phyloP scores from a whole-genome alignment of 2,797 vertebrate genomes.

The Parauchenoglanis ngamensis region DNA sequence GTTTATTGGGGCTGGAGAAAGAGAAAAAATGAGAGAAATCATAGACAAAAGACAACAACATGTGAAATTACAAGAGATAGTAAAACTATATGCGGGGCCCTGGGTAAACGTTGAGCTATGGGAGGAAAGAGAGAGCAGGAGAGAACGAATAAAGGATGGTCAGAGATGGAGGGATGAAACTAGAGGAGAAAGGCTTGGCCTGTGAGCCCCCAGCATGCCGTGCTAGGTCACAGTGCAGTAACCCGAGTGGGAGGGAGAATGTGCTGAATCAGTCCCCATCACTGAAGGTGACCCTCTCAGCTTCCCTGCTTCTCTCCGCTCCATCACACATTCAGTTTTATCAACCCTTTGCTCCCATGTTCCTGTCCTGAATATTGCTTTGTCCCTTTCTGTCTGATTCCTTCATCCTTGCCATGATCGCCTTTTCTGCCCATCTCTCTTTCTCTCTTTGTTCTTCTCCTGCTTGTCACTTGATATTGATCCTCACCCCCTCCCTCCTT shows the following conservation, averaged over 20 bases:
- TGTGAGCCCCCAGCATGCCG: slow-evolving; percentile 46
- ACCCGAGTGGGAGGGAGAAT: slow-evolving; percentile 70
- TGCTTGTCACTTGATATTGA: slow-evolving; percentile 55
- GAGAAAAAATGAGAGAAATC: slow-evolving; percentile 17
- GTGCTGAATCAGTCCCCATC: slow-evolving; percentile 81
- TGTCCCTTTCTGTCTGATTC: neutral
- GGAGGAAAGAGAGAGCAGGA: neutral
- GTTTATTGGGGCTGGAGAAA: neutral
- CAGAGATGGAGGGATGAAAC: slow-evolving; percentile 33
- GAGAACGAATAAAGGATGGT: slow-evolving; percentile 16
- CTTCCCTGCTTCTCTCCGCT: slow-evolving; percentile 68
- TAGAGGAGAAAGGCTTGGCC: slow-evolving; percentile 44
- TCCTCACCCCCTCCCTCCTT: slow-evolving; percentile 9
- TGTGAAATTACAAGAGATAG: slow-evolving; percentile 12
- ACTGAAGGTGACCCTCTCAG: slow-evolving; percentile 81
- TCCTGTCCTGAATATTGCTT: slow-evolving; percentile 6
- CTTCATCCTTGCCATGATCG: slow-evolving; percentile 40
- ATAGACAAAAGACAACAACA: slow-evolving; percentile 23
- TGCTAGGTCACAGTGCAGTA: slow-evolving; percentile 70
- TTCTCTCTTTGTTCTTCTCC: slow-evolving; percentile 51
- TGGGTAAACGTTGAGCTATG: slow-evolving; percentile 30
- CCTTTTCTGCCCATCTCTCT: slow-evolving; percentile 49
- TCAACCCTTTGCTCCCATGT: slow-evolving; percentile 50
- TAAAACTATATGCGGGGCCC: neutral
- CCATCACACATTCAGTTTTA: slow-evolving; percentile 63